Percentiles rank a stretch among this genome's conserved stretches.
phyloP scores from a whole-genome alignment of 92 coral and sea anemone genomes.

The Pocillopora meandrina region DNA sequence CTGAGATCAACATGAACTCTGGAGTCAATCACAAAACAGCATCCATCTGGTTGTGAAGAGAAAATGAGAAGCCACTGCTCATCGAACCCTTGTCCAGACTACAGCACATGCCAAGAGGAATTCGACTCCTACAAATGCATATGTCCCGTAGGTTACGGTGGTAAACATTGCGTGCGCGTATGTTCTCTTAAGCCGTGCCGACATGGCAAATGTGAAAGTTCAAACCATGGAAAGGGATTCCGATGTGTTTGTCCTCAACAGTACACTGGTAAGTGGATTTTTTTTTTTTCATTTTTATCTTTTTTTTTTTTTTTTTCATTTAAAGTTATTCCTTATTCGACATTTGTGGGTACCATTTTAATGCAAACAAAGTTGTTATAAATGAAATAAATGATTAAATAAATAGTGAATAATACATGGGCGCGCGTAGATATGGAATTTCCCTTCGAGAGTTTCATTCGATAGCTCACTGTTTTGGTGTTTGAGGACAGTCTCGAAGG shows the following conservation, averaged over 20 bases:
- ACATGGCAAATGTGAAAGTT: conserved; percentile 67
- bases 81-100: conserved; percentile 72
- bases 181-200: conserved; percentile 84
- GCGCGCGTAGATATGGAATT: too few relatives aligned
- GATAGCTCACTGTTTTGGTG: too few relatives aligned
- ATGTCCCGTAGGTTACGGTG: conserved; percentile 83
- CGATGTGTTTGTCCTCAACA: conserved; percentile 73
- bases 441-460: too few relatives aligned
- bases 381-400: too few relatives aligned
- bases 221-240: conserved; percentile 65
- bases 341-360: too few relatives aligned
- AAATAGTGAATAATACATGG: too few relatives aligned
- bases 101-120: conserved; percentile 74
- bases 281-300: too few relatives aligned
- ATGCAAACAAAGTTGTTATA: too few relatives aligned
- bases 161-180: conserved; percentile 73
- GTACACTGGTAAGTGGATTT: conserved; percentile 68
- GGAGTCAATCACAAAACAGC: conserved; percentile 49
- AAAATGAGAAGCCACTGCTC: conserved; percentile 68
- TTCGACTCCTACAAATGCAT: conserved; percentile 78
- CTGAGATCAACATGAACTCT: conserved; percentile 53
- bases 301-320: too few relatives aligned
- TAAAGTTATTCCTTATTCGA: too few relatives aligned
- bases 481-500: too few relatives aligned
- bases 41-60: conserved; percentile 48